These are phyloP conservation scores for Xerus rutilus DNA, from an alignment of 2,797 vertebrate genomes.

Conservation along the genomic window DNA sequence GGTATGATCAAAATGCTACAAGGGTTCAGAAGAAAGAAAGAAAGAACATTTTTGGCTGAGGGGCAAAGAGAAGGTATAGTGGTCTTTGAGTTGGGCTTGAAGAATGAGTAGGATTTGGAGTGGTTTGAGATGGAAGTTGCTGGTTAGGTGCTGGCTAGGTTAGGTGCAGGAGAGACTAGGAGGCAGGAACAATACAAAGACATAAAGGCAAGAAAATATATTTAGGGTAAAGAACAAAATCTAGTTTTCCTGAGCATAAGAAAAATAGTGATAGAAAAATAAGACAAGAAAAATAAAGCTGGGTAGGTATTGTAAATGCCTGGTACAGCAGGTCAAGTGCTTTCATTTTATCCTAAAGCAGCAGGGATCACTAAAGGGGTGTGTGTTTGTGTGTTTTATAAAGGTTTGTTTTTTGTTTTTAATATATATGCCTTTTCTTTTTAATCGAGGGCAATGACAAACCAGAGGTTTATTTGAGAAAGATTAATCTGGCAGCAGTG, in stretches of 20 bases:
- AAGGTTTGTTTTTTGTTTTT: neutral
- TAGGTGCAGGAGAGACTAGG: neutral
- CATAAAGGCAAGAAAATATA: neutral
- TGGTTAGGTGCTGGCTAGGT: neutral
- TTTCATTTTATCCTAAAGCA: conserved; percentile 49
- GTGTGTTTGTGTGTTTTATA: too few relatives aligned
- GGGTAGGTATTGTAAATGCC: neutral
- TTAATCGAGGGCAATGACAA: neutral
- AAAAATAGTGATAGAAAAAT: conserved; percentile 38
- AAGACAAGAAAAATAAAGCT: conserved; percentile 40
- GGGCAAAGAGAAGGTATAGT: conserved; percentile 12
- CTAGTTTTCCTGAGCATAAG: neutral
- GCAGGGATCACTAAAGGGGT: neutral
- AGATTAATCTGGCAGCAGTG: conserved; percentile 35
- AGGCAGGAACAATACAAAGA: conserved; percentile 25
- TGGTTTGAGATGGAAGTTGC: neutral
- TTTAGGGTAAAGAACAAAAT: neutral
- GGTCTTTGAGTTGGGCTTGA: neutral
- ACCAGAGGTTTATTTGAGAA: conserved; percentile 10
- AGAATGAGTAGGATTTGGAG: conserved; percentile 13
- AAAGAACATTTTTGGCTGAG: conserved; percentile 5
- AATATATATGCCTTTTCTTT: neutral
- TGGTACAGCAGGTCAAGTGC: neutral
- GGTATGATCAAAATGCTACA: conserved; percentile 25
- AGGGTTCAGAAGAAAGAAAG: conserved; percentile 42